These are phyloP conservation scores for Apostichopus japonicus DNA, from an alignment of 35 echinoderm and acorn worm species.

Conservation along the genomic window DNA sequence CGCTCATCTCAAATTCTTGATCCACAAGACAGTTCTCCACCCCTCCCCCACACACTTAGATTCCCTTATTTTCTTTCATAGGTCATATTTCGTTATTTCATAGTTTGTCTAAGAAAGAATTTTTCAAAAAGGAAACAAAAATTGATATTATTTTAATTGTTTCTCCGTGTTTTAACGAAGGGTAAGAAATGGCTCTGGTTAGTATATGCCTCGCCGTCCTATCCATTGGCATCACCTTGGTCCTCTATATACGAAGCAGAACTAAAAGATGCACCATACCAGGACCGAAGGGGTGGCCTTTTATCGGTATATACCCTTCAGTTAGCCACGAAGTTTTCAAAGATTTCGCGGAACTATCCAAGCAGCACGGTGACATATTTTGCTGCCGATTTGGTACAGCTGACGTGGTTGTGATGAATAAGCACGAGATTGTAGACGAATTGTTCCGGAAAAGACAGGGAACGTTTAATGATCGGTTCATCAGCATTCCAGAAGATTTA, in stretches of 20 bases:
- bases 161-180: neutral
- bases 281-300: conserved; percentile 46
- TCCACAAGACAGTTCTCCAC: too few relatives aligned
- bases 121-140: too few relatives aligned
- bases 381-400: conserved; percentile 13
- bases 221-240: neutral
- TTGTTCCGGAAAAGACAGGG: conserved; percentile 33
- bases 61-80: too few relatives aligned
- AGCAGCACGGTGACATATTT: conserved; percentile 37
- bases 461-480: conserved; percentile 48
- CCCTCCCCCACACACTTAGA: too few relatives aligned
- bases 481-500: conserved; percentile 14
- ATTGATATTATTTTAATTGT: too few relatives aligned
- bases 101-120: too few relatives aligned
- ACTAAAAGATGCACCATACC: conserved; percentile 17
- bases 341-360: conserved; percentile 41
- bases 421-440: conserved; percentile 35
- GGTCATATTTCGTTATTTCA: too few relatives aligned
- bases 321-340: conserved; percentile 30
- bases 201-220: neutral
- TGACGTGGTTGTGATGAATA: conserved; percentile 32
- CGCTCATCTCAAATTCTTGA: too few relatives aligned
- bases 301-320: conserved; percentile 21
- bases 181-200: neutral
- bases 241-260: neutral